Conservation (phyloP, 64 coral and sea anemone genomes). For the Montipora cactus region DNA sequence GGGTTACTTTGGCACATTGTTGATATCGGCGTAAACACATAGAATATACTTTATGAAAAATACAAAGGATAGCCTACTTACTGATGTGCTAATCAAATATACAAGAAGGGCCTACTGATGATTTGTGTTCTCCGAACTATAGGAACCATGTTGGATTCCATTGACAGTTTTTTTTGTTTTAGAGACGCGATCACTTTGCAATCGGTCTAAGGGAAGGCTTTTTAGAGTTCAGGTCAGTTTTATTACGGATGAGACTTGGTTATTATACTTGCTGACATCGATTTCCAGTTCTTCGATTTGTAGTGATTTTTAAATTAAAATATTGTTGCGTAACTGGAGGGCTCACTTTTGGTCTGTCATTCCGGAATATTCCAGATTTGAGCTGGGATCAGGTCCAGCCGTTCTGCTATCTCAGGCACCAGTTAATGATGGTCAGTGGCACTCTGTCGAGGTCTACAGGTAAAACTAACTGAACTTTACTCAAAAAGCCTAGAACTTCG, state of each 20-base stretch:
- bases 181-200: conserved; percentile 54
- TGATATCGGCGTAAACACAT: too few relatives aligned
- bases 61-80: too few relatives aligned
- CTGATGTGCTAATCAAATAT: too few relatives aligned
- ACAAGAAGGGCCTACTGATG: too few relatives aligned
- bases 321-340: neutral
- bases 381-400: conserved; percentile 62
- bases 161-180: neutral
- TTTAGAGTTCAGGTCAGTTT: conserved; percentile 65
- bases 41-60: too few relatives aligned
- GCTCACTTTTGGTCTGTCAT: neutral
- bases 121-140: neutral
- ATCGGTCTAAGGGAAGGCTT: conserved; percentile 47
- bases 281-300: neutral
- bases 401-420: conserved; percentile 21
- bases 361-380: conserved; percentile 27
- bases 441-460: conserved; percentile 69
- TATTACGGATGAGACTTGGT: neutral
- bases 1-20: too few relatives aligned
- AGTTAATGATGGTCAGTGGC: conserved; percentile 68
- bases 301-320: neutral
- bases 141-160: neutral
- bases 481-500: neutral
- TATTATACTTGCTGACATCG: neutral
- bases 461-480: neutral